phyloP scores from a whole-genome alignment of 2,888 invertebrate species.

The Mimumesa dahlbomi region DNA sequence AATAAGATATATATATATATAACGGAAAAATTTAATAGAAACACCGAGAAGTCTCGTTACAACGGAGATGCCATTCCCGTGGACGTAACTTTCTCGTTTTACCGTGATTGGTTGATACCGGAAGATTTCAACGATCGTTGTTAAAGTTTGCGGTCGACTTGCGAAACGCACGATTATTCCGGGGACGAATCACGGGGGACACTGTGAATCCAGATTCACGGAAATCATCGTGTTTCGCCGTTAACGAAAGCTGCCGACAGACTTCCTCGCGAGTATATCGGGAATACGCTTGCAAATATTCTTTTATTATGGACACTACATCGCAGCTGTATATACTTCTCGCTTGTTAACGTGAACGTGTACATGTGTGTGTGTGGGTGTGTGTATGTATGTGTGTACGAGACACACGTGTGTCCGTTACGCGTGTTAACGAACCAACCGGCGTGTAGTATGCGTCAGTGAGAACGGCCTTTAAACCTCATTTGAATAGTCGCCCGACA shows the following conservation, averaged over 20 bases:
- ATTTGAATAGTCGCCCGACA: constrained; percentile 49
- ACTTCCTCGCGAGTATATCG: no score
- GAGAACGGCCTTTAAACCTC: constrained; percentile 46
- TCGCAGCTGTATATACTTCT: constrained; percentile 3
- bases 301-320: background rate
- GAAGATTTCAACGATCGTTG: constrained; percentile 25
- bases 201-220: background rate
- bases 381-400: no score
- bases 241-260: no score
- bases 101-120: constrained; percentile 34
- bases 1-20: no score
- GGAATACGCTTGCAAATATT: background rate
- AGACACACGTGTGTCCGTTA: background rate
- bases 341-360: background rate
- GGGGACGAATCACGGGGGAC: constrained; percentile 5
- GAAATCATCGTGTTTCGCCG: background rate
- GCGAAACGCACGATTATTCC: constrained; percentile 21
- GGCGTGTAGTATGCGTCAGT: constrained; percentile 2
- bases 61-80: constrained; percentile 13
- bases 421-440: background rate
- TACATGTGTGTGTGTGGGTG: no score
- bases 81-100: constrained; percentile 45
- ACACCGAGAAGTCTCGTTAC: constrained; percentile 8
- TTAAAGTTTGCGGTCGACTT: constrained; percentile 5
- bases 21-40: constrained; percentile 18